A percentile compares a stretch with the other conserved stretches of the same genome.
These are phyloP conservation scores for mouse (Mus musculus) DNA, from an alignment of 2,113 vertebrate species.

Conservation along the genomic window GRCm39 chr1:143744501-143745000, in stretches of 20 bases:
- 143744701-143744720: background rate
- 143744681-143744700: background rate
- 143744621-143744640: too few relatives aligned
- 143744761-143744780: background rate
- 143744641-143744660: too few relatives aligned
- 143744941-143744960: background rate
- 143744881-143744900: background rate
- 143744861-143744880: rapidly evolving
- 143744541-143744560: too few relatives aligned
- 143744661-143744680: background rate
- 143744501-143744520: too few relatives aligned
- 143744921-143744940: background rate
- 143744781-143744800: background rate
- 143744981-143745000: background rate
- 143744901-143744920: background rate
- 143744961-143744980: background rate
- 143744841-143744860: background rate
- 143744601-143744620: too few relatives aligned
- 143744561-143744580: too few relatives aligned
- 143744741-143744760: background rate
- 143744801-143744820: background rate
- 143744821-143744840: background rate
- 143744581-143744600: too few relatives aligned
- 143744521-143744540: too few relatives aligned
- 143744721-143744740: background rate